These are phyloP conservation scores for Thamnophis elegans DNA, from an alignment of 2,797 vertebrate genomes.

Conservation along the genomic window DNA sequence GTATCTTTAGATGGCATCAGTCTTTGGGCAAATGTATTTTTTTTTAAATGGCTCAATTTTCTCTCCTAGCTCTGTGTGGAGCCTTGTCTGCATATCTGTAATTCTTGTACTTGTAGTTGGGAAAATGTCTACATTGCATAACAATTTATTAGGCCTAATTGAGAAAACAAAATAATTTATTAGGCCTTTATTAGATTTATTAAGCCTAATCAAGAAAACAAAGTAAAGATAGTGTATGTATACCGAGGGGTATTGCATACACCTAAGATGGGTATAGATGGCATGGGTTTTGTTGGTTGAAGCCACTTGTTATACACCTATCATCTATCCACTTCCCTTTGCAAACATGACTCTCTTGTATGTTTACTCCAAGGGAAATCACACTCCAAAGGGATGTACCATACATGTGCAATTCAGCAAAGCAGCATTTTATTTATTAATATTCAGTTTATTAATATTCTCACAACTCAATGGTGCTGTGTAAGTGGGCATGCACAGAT, in stretches of 20 bases:
- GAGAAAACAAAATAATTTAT: neutral
- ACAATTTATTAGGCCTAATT: neutral
- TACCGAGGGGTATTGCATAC: neutral
- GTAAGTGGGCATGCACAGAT: neutral
- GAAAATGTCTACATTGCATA: neutral
- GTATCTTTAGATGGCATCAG: constrained; percentile 16
- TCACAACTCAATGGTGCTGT: neutral
- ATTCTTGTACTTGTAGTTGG: neutral
- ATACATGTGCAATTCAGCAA: neutral
- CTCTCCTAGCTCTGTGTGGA: neutral
- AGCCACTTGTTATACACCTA: neutral
- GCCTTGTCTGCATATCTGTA: neutral
- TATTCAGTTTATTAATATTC: neutral
- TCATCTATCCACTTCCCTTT: neutral
- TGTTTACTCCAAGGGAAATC: neutral
- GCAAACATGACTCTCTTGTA: neutral
- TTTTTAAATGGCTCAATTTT: neutral
- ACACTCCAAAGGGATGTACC: neutral
- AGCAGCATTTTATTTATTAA: neutral
- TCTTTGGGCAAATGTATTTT: accelerated
- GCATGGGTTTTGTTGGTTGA: neutral
- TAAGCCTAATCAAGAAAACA: neutral
- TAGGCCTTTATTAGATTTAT: neutral
- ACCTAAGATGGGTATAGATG: neutral
- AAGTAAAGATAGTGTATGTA: neutral